Conservation (phyloP, 2,113 vertebrate species). For the Fukomys damarensis region DNA sequence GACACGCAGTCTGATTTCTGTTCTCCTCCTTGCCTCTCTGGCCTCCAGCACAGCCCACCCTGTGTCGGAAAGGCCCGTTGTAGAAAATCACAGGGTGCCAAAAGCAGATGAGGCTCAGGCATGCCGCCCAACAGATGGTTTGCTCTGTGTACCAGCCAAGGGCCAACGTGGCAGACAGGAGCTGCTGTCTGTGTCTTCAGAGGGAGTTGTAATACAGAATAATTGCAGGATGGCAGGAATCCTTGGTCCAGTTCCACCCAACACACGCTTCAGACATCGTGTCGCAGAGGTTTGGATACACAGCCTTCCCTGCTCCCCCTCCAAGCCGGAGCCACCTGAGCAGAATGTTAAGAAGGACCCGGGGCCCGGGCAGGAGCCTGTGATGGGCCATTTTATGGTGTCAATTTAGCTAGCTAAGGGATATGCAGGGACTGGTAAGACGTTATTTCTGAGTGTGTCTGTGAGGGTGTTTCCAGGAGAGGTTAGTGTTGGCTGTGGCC, state of each 20-base stretch:
- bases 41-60: not conserved
- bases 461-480: not conserved
- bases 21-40: not conserved
- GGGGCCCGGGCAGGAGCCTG: not conserved
- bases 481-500: not conserved
- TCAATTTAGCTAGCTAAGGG: not conserved
- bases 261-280: not conserved
- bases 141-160: constrained; percentile 22
- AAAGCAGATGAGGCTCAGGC: constrained; percentile 8
- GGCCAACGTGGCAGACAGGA: constrained; percentile 18
- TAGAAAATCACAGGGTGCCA: constrained; percentile 64
- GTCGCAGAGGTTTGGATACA: not conserved
- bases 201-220: not conserved
- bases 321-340: not conserved
- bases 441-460: not conserved
- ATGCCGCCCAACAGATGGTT: constrained; percentile 73
- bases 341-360: not conserved
- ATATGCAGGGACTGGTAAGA: not conserved
- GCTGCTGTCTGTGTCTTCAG: constrained; percentile 31
- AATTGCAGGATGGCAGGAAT: not conserved
- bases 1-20: constrained; percentile 9
- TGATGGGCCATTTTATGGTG: not conserved
- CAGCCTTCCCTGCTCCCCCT: not conserved
- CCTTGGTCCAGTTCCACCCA: not conserved
- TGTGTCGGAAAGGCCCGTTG: not conserved